Conservation (phyloP, 2,113 vertebrate genomes). For the Megaceryle maxima region DNA sequence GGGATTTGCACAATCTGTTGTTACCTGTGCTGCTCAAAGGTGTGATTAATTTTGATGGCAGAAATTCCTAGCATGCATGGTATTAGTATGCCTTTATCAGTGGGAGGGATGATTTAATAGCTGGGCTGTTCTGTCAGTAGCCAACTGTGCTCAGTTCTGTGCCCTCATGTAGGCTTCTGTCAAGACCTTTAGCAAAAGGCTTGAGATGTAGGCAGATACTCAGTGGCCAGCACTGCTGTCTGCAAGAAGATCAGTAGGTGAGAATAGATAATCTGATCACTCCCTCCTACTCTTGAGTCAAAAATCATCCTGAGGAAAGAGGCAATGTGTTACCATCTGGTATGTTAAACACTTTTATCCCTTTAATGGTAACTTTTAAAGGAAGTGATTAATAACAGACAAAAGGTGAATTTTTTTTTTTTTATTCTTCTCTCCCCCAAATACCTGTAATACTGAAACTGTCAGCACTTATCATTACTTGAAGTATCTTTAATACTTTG, state of each 20-base stretch:
- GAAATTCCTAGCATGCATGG: background rate
- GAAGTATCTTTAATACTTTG: background rate
- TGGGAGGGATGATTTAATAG: background rate
- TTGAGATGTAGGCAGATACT: background rate
- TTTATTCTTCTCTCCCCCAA: too few species aligned
- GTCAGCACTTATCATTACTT: background rate
- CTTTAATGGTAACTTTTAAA: background rate
- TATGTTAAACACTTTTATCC: background rate
- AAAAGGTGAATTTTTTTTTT: background rate
- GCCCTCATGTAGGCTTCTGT: background rate
- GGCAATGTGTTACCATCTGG: background rate
- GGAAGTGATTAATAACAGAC: background rate
- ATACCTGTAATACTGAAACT: background rate
- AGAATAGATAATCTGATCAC: background rate
- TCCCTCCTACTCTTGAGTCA: background rate
- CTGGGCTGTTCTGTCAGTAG: background rate
- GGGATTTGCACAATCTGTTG: background rate
- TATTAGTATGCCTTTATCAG: accelerated
- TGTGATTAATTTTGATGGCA: background rate
- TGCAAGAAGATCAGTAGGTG: background rate
- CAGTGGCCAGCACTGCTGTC: background rate
- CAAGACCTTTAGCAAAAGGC: background rate
- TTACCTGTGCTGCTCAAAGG: background rate
- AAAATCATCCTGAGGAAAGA: background rate
- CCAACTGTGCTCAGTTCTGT: background rate